Evolutionary conservation across 1,140 invertebrate genomes (phyloP).

Genomic region (Rhagoletis zephyria): DNA sequence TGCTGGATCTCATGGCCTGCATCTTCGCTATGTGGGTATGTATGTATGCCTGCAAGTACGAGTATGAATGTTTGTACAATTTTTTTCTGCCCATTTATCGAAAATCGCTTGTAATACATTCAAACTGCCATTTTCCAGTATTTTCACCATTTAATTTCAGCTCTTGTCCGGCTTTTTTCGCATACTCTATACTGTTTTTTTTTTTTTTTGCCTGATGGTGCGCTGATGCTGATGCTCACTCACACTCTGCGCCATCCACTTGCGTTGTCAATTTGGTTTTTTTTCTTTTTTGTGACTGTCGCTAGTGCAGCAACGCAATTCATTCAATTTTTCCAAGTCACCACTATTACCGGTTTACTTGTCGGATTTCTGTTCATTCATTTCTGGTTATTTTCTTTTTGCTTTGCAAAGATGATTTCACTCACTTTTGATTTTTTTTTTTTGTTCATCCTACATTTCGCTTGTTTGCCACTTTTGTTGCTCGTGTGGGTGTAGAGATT

Average conservation of each 20-base stretch:
- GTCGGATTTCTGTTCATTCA: neutral
- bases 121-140: constrained; percentile 44
- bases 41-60: no score
- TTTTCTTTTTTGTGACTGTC: neutral
- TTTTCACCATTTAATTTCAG: constrained; percentile 49
- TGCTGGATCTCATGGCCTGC: neutral
- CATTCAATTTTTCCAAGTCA: constrained; percentile 43
- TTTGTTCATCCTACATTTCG: neutral
- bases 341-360: constrained; percentile 20
- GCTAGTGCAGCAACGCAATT: constrained; percentile 23
- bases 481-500: neutral
- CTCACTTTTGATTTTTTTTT: neutral
- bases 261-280: neutral
- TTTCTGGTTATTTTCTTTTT: no score
- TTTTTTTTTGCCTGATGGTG: neutral
- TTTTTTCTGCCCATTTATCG: constrained; percentile 43
- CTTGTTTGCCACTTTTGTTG: neutral
- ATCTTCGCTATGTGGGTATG: no score
- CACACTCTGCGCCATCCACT: neutral
- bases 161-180: constrained; percentile 32
- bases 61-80: neutral
- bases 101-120: constrained; percentile 51
- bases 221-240: neutral
- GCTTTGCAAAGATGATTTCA: neutral
- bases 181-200: neutral